A percentile compares a stretch with the other conserved stretches of the same genome.
phyloP scores from a whole-genome alignment of 2,888 invertebrate species.

The Hipparchia semele region DNA sequence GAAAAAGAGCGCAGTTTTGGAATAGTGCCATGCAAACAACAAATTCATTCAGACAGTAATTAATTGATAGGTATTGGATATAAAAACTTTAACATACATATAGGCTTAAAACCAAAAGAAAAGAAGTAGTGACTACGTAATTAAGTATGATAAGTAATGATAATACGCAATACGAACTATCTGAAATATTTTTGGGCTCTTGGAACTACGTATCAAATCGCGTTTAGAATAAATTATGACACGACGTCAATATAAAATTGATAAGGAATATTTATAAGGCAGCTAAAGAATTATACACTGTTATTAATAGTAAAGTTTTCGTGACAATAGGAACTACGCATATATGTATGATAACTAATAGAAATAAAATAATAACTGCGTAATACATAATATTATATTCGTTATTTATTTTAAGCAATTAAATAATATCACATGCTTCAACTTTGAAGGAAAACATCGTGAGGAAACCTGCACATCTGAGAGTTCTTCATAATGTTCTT shows the following conservation, averaged over 20 bases:
- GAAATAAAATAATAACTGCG: background rate
- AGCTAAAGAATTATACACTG: too few relatives aligned
- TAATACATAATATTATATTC: background rate
- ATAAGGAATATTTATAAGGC: background rate
- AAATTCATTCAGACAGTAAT: slow-evolving; percentile 3
- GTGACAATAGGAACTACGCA: background rate
- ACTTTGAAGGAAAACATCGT: too few relatives aligned
- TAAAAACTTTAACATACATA: background rate
- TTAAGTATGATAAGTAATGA: background rate
- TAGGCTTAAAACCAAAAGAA: background rate
- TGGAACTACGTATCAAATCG: background rate
- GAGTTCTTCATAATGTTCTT: too few relatives aligned
- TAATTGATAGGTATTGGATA: background rate
- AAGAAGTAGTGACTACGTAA: background rate
- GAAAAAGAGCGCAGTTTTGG: slow-evolving; percentile 4
- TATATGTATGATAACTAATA: background rate
- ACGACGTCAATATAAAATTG: background rate
- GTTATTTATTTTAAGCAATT: too few relatives aligned
- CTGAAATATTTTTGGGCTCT: background rate
- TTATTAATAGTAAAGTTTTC: background rate
- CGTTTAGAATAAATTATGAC: background rate
- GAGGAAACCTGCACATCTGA: too few relatives aligned
- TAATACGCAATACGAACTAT: background rate
- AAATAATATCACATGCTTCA: too few relatives aligned
- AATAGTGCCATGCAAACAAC: slow-evolving; percentile 4